phyloP scores from a whole-genome alignment of 2,113 vertebrate genomes.

The Vanacampus margaritifer region DNA sequence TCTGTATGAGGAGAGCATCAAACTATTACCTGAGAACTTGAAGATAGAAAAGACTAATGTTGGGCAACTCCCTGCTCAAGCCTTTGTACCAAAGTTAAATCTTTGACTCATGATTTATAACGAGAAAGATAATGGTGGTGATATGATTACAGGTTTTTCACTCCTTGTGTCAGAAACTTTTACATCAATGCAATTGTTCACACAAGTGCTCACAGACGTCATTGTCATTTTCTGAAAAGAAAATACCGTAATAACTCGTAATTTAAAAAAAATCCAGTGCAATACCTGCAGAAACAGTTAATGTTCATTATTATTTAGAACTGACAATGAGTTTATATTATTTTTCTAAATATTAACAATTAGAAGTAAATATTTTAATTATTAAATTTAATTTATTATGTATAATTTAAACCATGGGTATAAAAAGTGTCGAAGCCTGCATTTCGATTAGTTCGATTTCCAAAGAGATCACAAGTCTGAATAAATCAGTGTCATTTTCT shows the following conservation, averaged over 20 bases:
- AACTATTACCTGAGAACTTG: too few relatives aligned
- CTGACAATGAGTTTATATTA: background rate
- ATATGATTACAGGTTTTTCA: background rate
- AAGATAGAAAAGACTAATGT: too few relatives aligned
- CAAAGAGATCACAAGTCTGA: background rate
- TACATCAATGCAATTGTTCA: too few relatives aligned
- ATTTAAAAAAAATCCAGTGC: background rate
- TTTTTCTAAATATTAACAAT: background rate
- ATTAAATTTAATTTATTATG: too few relatives aligned
- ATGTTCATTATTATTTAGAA: too few relatives aligned
- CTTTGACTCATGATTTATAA: constrained; percentile 7
- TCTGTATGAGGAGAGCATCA: too few relatives aligned
- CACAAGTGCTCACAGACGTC: too few relatives aligned
- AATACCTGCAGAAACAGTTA: background rate
- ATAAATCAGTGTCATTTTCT: background rate
- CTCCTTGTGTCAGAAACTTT: background rate
- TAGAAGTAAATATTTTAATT: background rate
- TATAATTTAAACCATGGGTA: background rate
- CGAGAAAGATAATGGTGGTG: constrained; percentile 4
- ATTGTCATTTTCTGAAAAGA: too few relatives aligned
- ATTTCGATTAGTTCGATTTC: background rate
- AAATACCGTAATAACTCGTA: too few relatives aligned
- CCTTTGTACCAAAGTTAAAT: constrained; percentile 33
- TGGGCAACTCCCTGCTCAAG: constrained; percentile 35
- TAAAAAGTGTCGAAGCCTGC: background rate